Conservation (phyloP, 2,113 vertebrate genomes). For the Lagopus muta region DNA sequence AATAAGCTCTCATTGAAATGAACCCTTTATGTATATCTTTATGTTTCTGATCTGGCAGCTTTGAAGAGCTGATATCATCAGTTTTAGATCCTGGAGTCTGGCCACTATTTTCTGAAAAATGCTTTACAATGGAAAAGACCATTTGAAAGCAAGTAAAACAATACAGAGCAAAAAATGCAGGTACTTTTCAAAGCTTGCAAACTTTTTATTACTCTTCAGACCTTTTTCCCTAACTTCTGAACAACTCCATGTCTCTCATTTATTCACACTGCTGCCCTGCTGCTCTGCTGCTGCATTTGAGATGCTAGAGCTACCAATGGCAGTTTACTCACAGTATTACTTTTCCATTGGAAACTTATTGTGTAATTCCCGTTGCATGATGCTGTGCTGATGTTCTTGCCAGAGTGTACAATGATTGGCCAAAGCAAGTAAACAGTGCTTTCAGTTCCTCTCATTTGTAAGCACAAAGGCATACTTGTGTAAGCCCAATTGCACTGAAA, state of each 20-base stretch:
- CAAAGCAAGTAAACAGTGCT: background rate
- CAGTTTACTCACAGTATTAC: background rate
- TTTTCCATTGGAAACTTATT: background rate
- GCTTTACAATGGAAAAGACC: constrained; percentile 44
- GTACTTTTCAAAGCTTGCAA: constrained; percentile 1
- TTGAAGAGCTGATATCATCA: constrained; percentile 72
- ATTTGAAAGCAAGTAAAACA: constrained; percentile 38
- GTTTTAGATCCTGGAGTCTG: constrained; percentile 63
- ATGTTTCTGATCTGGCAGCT: constrained; percentile 67
- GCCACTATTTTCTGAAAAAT: constrained; percentile 53
- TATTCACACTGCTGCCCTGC: background rate
- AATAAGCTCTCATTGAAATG: constrained; percentile 58
- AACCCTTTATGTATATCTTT: constrained; percentile 61
- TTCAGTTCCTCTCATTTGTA: background rate
- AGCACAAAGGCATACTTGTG: background rate
- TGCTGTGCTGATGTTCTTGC: background rate
- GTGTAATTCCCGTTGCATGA: background rate
- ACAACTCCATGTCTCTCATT: background rate
- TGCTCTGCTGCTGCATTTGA: background rate
- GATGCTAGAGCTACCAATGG: background rate
- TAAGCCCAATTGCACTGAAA: background rate
- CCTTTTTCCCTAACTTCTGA: background rate
- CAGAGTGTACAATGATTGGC: background rate
- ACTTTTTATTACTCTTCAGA: background rate
- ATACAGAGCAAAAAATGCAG: background rate